These are phyloP conservation scores for Buteo buteo DNA, from an alignment of 2,113 vertebrate species.

Conservation along the genomic window DNA sequence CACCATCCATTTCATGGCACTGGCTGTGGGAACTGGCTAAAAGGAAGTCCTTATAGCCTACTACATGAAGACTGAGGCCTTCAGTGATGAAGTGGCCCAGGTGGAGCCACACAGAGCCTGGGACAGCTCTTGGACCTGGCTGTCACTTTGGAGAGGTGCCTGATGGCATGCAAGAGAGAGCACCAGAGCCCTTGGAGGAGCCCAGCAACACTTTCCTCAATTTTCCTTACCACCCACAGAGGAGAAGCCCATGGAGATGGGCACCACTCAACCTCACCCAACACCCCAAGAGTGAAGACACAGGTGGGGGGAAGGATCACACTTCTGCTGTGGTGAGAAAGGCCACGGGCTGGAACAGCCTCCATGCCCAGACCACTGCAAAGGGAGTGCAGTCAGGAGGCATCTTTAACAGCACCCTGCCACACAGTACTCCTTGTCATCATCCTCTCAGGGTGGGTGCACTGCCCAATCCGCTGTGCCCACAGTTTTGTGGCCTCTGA, in stretches of 20 bases:
- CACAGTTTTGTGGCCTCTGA: neutral
- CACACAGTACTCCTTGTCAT: neutral
- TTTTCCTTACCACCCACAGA: neutral
- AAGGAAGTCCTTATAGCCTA: neutral
- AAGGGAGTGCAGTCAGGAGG: neutral
- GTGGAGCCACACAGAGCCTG: fast-evolving
- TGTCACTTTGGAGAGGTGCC: neutral
- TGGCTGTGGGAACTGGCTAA: neutral
- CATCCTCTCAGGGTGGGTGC: fast-evolving
- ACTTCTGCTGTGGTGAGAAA: neutral
- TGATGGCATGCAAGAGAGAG: neutral
- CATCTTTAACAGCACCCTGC: neutral
- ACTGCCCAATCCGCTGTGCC: neutral
- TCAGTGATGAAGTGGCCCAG: neutral
- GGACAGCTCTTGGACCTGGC: neutral
- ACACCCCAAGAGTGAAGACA: neutral
- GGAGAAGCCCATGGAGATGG: neutral
- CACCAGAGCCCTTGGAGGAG: neutral
- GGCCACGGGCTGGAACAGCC: neutral
- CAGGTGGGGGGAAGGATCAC: fast-evolving
- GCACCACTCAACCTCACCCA: neutral
- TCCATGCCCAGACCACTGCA: neutral
- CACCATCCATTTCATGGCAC: neutral
- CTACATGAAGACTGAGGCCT: fast-evolving
- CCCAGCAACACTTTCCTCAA: neutral